Base-by-base conservation (phyloP, 2,797 vertebrate genomes). In the Rhinophrynus dorsalis region DNA sequence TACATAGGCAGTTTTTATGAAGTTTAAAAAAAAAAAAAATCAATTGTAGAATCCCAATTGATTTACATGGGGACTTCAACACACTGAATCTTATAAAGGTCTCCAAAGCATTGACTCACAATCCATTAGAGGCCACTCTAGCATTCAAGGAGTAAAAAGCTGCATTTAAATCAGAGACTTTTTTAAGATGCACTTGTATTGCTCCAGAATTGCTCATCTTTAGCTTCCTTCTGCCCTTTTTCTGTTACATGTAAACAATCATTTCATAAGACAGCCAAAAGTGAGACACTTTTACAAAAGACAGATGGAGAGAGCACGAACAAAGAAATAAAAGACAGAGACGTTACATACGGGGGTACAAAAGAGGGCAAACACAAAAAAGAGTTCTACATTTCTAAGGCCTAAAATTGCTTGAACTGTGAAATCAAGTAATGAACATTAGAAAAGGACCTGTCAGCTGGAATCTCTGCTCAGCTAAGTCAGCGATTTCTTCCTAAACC, bases 381-480 rank as follows among this genome's bases (percentile, higher is more conserved):
- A 52, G 33, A 10, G 40, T 84, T 84, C 86, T 83, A 88, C 78
- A 81, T 86, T 84, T 85, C 83, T 84, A 84, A 84, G 80, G 72
- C 82, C 84, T 86, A 82, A 88, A 89, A 89, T 81, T 83, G 88
- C 81, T 82, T 88, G 84, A 90, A 90, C 87, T 89, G 85, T 90
- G 84, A 82, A 90, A 86, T 91, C 86, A 93, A 90, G 91, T 92
- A 93, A 94, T 90, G 90, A 92, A 92, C 85, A 89, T 83, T 76
- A 88, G 88, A 91, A 93, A 90, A 92, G 89, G 87, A 92, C 89
- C 87, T 93, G 92, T 94, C 93, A 94, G 93, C 90, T 88, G 85
- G 88, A 94, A 91, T 90, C 83, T 83, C 81, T 89, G 85, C 86
- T 85, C 75, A 78, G 82, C 76, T 79, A 74, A 84, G 90, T 95